Evolutionary conservation across 2,888 invertebrate species (phyloP), one percentile per base, ranked within the genome.

Genomic region (Homarus gammarus): DNA sequence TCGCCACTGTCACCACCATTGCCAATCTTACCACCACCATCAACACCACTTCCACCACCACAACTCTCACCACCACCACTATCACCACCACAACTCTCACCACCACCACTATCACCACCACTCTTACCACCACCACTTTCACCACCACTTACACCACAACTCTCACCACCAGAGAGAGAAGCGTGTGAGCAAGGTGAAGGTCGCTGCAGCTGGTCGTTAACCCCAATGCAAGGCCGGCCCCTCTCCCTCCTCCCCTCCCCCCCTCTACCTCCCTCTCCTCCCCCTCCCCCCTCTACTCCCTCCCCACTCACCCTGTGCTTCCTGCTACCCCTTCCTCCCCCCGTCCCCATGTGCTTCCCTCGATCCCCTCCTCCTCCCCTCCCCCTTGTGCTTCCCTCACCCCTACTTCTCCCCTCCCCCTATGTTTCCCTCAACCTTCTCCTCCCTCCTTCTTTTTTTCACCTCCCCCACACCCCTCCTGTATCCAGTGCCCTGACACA

Each of bases 181-280:
- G 56, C 0, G 56, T 22, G 56, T 22, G 15, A 56, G 56, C 56
- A 56, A 82, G 82, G 82, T 83, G 82, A 70, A 83, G 82, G 82
- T 83, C 70, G 82, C n/a, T 49, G 31, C 36, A 56, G 70, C 12
- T 27, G 82, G 82, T 70, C 82, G 31, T 70, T 70, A 40, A 83
- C 82, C 81, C 81, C 82, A 18, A 49, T 70, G 49, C 82, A 83
- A 83, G 82, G 82, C 68, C 82, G 82, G 49, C 70, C 68, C 82
- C 31, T 18, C 49, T 22, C 33, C 51, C 51, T 44, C 51, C 15
- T n/a, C 44, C 12, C 31, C 40, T 40, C 6, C 22, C 22, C 73
- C 5, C 44, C 40, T 40, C 44, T 22, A 5, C 12, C n/a, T 6
- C 44, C 22, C 31, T 1, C 27, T 40, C 3, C 1, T 72, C 44